Conservation (phyloP, 1,140 invertebrate species). For the Pantala flavescens region DNA sequence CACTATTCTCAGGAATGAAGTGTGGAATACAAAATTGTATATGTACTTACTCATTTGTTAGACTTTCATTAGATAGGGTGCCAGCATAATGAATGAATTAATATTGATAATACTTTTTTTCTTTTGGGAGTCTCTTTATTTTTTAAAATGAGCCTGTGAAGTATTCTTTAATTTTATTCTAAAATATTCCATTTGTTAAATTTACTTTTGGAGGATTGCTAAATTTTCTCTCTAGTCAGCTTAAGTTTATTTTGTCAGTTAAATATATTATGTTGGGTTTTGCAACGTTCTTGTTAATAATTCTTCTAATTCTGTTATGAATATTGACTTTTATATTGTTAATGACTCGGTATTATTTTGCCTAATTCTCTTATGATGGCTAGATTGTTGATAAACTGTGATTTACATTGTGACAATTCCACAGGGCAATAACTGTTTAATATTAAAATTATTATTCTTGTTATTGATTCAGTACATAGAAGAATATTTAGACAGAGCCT, state of each 20-base stretch:
- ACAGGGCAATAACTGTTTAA: neutral
- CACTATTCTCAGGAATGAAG: neutral
- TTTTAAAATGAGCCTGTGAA: neutral
- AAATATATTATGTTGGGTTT: neutral
- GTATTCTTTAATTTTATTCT: too few species aligned
- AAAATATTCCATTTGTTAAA: too few species aligned
- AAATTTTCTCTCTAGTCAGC: neutral
- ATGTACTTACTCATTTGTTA: neutral
- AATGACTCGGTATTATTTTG: neutral
- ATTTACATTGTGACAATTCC: conserved; percentile 2
- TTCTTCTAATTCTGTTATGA: neutral
- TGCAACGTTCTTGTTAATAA: neutral
- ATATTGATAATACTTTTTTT: neutral
- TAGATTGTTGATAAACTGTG: neutral
- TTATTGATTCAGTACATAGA: neutral
- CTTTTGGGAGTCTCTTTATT: neutral
- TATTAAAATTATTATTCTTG: neutral
- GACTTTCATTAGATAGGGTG: neutral
- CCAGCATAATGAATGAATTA: neutral
- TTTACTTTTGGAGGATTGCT: neutral
- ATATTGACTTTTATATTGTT: neutral
- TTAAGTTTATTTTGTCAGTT: neutral
- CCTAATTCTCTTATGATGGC: neutral
- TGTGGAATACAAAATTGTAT: neutral
- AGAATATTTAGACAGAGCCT: too few species aligned